Evolutionary conservation across 2,888 invertebrate species (phyloP), one percentile per base, ranked within the genome.

Genomic region (Pachydiplax longipennis): DNA sequence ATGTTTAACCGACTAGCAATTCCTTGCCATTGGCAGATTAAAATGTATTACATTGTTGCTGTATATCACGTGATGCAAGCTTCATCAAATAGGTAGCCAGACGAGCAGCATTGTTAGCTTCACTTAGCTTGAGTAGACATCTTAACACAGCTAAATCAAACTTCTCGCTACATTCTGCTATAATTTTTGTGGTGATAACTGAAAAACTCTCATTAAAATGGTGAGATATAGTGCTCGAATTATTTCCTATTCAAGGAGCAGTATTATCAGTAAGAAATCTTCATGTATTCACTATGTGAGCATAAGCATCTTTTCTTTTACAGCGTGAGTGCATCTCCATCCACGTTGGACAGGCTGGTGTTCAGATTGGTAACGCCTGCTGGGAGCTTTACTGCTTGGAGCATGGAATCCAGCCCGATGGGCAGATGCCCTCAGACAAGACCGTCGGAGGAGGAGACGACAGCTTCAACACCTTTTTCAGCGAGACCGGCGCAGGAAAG

Each of bases 401-500:
- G 94, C 97, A 97, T 94, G 97, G 97, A 93, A 98, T 98, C 95
- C 98, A 98, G 95, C 98, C 98, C 92, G 98, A 98, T 94, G 98
- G 98, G 93, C 97, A 98, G 95, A 98, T 98, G 98, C 98, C 98
- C 92, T 97, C 97, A 91, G 98, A 98, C 95, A 98, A 98, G 95
- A 97, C 97, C 93, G 96, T 98, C 92, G 98, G 98, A 90, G 97
- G 97, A 92, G 97, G 98, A 91, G 99, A 99, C 93, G 98, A 98
- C 95, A 98, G 98, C 91, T 99, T 98, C 95, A 99, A 98, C 95
- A 99, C 98, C 91, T 98, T 98, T 96, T 98, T 98, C 96, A 97
- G 97, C 93, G 99, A 99, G 95, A 99, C 99, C 91, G 98, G 98
- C 91, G 97, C 98, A 81, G 99, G 99, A 93, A 99, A 99, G 94